Evolutionary conservation across 2,888 invertebrate genomes (phyloP).

Genomic region (Dicyrtomina minuta): DNA sequence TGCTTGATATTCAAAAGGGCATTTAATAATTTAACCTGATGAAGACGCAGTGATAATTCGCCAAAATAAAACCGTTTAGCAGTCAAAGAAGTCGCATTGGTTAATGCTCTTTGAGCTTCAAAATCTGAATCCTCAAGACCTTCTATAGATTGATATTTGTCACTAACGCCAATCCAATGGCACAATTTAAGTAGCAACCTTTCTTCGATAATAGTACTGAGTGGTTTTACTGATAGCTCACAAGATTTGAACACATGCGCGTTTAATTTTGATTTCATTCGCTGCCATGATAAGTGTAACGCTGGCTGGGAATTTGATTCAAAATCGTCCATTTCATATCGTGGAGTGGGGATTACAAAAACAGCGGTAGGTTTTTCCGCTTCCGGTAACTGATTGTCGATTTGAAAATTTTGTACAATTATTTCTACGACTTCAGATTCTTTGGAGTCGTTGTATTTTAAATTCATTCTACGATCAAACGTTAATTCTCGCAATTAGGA

Average conservation of each 20-base stretch:
- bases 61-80: slow-evolving; percentile 86
- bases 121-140: slow-evolving; percentile 73
- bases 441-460: slow-evolving; percentile 52
- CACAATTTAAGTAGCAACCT: slow-evolving; percentile 71
- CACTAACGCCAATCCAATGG: slow-evolving; percentile 58
- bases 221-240: slow-evolving; percentile 53
- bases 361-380: slow-evolving; percentile 81
- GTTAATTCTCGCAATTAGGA: background rate
- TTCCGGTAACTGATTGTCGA: slow-evolving; percentile 84
- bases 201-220: slow-evolving; percentile 87
- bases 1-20: background rate
- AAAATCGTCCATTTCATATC: slow-evolving; percentile 55
- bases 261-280: slow-evolving; percentile 50
- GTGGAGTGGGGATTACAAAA: slow-evolving; percentile 63
- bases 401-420: slow-evolving; percentile 48
- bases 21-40: slow-evolving; percentile 62
- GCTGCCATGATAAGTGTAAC: slow-evolving; percentile 71
- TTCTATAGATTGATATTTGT: slow-evolving; percentile 62
- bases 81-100: slow-evolving; percentile 76
- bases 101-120: slow-evolving; percentile 75
- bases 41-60: slow-evolving; percentile 73
- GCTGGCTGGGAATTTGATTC: slow-evolving; percentile 68
- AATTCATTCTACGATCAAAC: slow-evolving; percentile 35
- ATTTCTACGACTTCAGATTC: slow-evolving; percentile 50
- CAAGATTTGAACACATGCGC: slow-evolving; percentile 50